Evolutionary conservation across 1,140 invertebrate species (phyloP).

Genomic region (Drosophila jambulina): DNA sequence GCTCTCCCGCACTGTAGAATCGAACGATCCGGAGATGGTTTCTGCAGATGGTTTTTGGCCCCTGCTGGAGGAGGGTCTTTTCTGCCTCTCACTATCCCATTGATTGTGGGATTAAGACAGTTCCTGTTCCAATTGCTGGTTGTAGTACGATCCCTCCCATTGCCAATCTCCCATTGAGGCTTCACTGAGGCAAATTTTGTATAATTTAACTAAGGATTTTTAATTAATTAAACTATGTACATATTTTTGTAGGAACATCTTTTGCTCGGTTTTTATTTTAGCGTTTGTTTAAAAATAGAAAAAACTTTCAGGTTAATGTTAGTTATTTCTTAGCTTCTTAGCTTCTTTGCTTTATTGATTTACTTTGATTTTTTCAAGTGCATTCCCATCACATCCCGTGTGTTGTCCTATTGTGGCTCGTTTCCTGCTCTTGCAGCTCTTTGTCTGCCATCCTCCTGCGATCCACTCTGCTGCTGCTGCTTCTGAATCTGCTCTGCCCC

Average conservation of each 20-base stretch:
- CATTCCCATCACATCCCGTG: constrained; percentile 43
- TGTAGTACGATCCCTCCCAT: constrained; percentile 21
- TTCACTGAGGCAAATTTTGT: neutral
- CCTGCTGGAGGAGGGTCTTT: constrained; percentile 41
- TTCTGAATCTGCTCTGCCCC: constrained; percentile 38
- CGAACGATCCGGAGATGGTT: constrained; percentile 53
- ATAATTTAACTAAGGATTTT: too few species aligned
- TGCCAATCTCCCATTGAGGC: constrained; percentile 21
- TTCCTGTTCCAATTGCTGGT: constrained; percentile 44
- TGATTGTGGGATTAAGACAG: constrained; percentile 73
- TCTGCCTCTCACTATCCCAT: constrained; percentile 58
- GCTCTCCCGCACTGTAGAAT: constrained; percentile 37
- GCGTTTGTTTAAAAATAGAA: too few species aligned
- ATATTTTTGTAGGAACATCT: too few species aligned
- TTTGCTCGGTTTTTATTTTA: too few species aligned
- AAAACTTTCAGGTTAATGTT: too few species aligned
- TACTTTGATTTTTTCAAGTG: constrained; percentile 12
- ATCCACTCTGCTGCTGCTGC: constrained; percentile 39
- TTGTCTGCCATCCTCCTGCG: constrained; percentile 39
- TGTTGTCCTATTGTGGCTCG: constrained; percentile 77
- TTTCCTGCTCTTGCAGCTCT: constrained; percentile 68
- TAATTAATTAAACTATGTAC: neutral
- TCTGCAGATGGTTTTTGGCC: constrained; percentile 51
- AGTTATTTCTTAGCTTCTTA: too few species aligned
- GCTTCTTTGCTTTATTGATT: neutral